Evolutionary conservation across 2,888 invertebrate species (phyloP), one percentile per base, ranked within the genome.

Genomic region (Lepas anatifera): DNA sequence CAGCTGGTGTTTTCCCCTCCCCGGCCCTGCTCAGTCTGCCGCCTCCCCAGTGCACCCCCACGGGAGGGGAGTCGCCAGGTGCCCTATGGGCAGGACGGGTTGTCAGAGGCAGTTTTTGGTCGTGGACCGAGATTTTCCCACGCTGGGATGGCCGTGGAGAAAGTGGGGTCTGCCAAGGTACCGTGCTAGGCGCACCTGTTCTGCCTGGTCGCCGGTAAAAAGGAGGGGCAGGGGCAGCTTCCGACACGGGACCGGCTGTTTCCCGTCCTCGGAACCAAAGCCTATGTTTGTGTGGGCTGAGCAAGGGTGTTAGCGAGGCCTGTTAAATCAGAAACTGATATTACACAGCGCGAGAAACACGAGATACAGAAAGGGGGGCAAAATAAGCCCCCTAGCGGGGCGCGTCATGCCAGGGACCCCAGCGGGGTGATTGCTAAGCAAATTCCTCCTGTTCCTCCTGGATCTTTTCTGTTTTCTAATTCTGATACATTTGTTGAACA

Each of bases 1-100:
- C 58, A 58, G 58, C 58, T 58, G 58, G 58, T 58, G 58, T 58
- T 58, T 58, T 22, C 58, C 32, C 32, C 58, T n/a, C 18, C 13
- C 58, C 32, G 41, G 41, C 41, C 41, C 32, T 32, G 13, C 32
- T 32, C 6, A 6, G 29, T 11, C 58, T 22, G 18, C 18, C 32
- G 7, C 32, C 18, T n/a, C n/a, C n/a, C n/a, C n/a, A n/a, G n/a
- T n/a, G n/a, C n/a, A n/a, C n/a, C n/a, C n/a, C n/a, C n/a, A n/a
- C n/a, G n/a, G 7, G 32, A 32, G 58, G 58, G 58, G 58, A n/a
- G n/a, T n/a, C n/a, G 58, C 58, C 58, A 58, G 58, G 58, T 58
- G 58, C 58, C 58, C 58, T 32, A 32, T 13, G 58, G 58, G n/a
- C 58, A 29, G 58, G 32, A 16, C 58, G 58, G 25, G 8, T 16